Evolutionary conservation across 2,797 vertebrate species (phyloP), one percentile per base, ranked within the genome.

Genomic region (Poeciliopsis infans): DNA sequence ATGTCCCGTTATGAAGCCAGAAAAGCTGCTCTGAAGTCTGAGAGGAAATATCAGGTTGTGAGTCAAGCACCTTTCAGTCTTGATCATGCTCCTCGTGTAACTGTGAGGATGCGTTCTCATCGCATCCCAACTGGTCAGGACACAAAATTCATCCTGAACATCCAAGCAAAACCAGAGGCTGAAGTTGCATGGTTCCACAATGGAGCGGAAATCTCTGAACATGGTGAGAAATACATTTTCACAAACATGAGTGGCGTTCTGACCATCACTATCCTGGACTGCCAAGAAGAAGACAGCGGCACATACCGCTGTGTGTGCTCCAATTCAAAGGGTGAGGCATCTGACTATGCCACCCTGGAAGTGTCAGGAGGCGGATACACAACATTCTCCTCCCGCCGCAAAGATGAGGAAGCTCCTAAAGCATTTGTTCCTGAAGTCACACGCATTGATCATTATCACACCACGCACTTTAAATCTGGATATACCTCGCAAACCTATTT

Each of bases 1-100:
- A 99, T 99, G 95, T 99, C 98, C 76, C 97, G 98, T 80, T 99
- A 99, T 0, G 98, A 99, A 88, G 97, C 98, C 81, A 98, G 97
- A 95, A 99, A 99, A 94, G 96, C 98, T 79, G 97, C 98, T 92
- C 85, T 99, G 81, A 99, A 99, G 93, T 97, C 98, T 78, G 98
- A 99, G 92, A 97, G 97, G 88, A 97, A 96, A 87, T 99, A 98
- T 0, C 97, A 98, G 91, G 96, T 99, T 80, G 95, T 99, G 72
- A 98, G 96, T 89, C 98, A 99, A 89, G 96, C 97, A 77, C 98
- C 98, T 45, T 99, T 99, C 91, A 98, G 97, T 5, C 94, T 99
- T 86, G 98, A 99, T 89, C 98, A 99, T 1, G 93, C 93, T 59
- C 98, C 98, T 68, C 97, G 98, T 51, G 96, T 99, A 84, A 99